Conservation (phyloP, 2,113 vertebrate genomes). For the Megaceryle maxima region DNA sequence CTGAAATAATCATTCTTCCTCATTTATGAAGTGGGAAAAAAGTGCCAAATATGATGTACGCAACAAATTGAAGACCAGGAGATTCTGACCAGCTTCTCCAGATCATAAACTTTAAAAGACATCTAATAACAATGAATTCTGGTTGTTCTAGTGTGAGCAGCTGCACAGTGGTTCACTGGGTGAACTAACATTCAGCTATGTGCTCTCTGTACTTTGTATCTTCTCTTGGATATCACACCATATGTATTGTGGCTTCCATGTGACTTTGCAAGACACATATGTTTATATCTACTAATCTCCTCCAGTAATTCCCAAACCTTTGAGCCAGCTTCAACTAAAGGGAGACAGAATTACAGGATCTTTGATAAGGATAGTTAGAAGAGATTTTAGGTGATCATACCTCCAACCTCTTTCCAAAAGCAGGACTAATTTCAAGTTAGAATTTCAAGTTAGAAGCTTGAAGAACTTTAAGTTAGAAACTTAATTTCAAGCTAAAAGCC, state of each 20-base stretch:
- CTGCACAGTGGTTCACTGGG: background rate
- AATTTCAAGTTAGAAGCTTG: background rate
- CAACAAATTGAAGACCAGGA: background rate
- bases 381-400: background rate
- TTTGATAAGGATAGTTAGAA: background rate
- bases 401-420: background rate
- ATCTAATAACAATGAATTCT: background rate
- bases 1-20: background rate
- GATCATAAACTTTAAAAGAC: background rate
- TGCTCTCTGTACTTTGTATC: background rate
- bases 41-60: background rate
- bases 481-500: background rate
- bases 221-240: background rate
- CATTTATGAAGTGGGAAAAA: background rate
- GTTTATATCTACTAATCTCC: background rate
- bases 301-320: background rate
- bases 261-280: background rate
- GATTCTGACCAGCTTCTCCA: background rate
- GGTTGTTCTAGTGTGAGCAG: background rate
- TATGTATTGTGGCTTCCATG: background rate
- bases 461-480: background rate
- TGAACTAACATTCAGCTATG: background rate
- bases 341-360: background rate
- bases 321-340: background rate
- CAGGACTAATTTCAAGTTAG: background rate